These are phyloP conservation scores for Dermatemys mawii DNA, from an alignment of 2,113 vertebrate genomes.

Conservation along the genomic window DNA sequence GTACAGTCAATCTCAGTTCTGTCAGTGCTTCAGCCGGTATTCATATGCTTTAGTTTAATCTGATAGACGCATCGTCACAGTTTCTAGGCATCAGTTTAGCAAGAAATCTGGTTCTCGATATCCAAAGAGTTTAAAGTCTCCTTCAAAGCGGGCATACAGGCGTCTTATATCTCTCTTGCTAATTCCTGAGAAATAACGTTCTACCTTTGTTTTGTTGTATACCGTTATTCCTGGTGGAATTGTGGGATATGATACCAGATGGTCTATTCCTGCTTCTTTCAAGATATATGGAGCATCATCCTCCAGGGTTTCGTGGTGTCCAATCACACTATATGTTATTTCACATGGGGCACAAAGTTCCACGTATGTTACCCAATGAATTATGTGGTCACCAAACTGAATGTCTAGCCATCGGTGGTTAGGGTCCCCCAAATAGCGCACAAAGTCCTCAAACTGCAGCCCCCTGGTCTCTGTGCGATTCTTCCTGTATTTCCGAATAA, in stretches of 20 bases:
- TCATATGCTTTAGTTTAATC: conserved; percentile 19
- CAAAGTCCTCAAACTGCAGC: conserved; percentile 96
- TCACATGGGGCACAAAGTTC: conserved; percentile 96
- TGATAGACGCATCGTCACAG: conserved; percentile 10
- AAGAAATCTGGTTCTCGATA: conserved; percentile 92
- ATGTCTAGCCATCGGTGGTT: conserved; percentile 88
- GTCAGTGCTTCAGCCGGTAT: conserved; percentile 27
- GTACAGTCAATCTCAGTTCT: conserved; percentile 14
- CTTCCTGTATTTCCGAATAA: conserved; percentile 93
- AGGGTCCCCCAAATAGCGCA: conserved; percentile 93
- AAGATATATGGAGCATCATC: conserved; percentile 91
- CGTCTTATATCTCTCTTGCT: conserved; percentile 90
- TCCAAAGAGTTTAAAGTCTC: conserved; percentile 94
- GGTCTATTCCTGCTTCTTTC: conserved; percentile 87
- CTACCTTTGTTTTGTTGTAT: conserved; percentile 95
- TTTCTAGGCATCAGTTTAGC: conserved; percentile 79
- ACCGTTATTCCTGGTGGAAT: conserved; percentile 94
- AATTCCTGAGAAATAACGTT: conserved; percentile 91
- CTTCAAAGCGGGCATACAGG: conserved; percentile 89
- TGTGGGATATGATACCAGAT: conserved; percentile 89
- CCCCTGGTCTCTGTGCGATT: conserved; percentile 84
- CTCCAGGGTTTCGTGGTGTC: conserved; percentile 96
- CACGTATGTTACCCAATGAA: conserved; percentile 94
- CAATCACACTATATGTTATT: conserved; percentile 89
- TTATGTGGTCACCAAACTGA: conserved; percentile 94